Conservation (phyloP, 92 coral and sea anemone species). For the Parazoanthus darwini region DNA sequence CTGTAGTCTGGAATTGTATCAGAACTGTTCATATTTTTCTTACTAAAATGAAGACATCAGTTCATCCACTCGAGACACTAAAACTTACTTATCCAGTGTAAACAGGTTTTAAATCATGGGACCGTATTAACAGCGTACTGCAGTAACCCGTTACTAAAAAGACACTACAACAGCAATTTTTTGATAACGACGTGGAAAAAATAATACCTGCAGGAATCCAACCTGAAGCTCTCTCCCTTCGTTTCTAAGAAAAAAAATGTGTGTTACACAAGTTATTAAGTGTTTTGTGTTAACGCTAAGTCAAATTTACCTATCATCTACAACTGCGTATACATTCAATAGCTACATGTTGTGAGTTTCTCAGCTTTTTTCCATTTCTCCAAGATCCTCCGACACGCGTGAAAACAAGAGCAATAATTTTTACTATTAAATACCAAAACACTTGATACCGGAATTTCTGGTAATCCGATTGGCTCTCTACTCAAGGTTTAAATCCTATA, state of each 20-base stretch:
- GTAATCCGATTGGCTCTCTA: no score
- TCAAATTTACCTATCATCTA: no score
- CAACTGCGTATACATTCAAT: no score
- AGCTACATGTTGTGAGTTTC: no score
- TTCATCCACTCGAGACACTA: not conserved
- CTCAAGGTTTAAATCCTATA: no score
- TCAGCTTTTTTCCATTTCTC: no score
- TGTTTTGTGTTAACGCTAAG: no score
- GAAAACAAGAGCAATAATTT: no score
- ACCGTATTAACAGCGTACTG: not conserved
- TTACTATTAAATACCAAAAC: no score
- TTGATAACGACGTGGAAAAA: not conserved
- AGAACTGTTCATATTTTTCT: not conserved
- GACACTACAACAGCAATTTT: not conserved
- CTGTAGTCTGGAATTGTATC: not conserved
- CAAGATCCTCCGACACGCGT: no score
- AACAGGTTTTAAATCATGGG: not conserved
- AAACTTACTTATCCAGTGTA: not conserved
- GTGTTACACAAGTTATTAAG: not conserved
- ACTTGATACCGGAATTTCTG: no score
- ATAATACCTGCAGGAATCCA: conserved; percentile 22
- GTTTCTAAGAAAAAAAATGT: not conserved
- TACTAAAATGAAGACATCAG: not conserved
- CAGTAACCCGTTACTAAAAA: not conserved
- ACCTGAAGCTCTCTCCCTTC: not conserved